Conservation (phyloP, 2,797 vertebrate species). For the Uromys caudimaculatus region DNA sequence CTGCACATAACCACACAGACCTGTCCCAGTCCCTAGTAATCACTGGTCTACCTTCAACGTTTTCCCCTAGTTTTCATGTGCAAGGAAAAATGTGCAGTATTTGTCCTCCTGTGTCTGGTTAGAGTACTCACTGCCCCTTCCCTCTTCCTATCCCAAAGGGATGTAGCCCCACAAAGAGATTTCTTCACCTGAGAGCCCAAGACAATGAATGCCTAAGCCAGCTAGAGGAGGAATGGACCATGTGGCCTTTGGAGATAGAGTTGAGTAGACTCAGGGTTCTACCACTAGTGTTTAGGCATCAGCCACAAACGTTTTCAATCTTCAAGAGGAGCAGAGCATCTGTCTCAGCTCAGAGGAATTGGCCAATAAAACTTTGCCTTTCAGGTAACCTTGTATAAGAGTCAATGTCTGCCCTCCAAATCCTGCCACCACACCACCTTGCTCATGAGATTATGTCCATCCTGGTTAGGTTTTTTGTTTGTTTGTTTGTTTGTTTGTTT, state of each 20-base stretch:
- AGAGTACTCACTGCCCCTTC: not conserved
- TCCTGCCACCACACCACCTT: rapidly evolving
- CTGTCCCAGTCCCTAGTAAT: too few species aligned
- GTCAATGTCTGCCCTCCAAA: not conserved
- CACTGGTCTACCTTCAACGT: not conserved
- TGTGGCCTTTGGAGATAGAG: not conserved
- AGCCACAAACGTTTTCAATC: not conserved
- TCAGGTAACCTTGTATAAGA: not conserved
- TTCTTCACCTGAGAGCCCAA: not conserved
- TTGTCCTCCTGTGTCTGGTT: not conserved
- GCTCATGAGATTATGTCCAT: rapidly evolving
- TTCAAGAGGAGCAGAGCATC: not conserved
- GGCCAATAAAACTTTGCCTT: rapidly evolving
- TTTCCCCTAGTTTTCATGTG: not conserved
- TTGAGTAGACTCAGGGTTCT: not conserved
- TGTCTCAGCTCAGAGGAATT: not conserved
- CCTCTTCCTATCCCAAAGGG: not conserved
- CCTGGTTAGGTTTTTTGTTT: not conserved
- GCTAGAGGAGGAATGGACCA: not conserved
- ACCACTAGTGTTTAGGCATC: not conserved
- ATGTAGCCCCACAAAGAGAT: not conserved
- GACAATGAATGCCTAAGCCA: not conserved
- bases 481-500: not conserved
- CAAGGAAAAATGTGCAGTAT: not conserved
- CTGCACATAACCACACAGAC: not conserved